Base-by-base conservation (phyloP, 92 coral and sea anemone species). In the Siderastrea radians region DNA sequence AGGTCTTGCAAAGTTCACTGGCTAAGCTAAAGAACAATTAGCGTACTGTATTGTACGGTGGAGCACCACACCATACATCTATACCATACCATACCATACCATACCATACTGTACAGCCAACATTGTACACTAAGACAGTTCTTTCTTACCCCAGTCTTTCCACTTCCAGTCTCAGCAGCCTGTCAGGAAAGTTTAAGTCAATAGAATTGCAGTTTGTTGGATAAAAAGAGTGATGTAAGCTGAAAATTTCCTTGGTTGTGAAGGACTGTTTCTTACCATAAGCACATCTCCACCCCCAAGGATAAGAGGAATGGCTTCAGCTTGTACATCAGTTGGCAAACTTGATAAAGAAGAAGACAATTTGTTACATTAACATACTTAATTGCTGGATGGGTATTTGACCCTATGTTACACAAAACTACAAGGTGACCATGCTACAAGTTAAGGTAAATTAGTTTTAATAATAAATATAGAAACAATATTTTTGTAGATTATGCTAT, bases 141-240 rank as follows among this genome's bases (percentile, higher is more conserved):
- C 44, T 26, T 5, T 81, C 98, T 71, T 94, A 97, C 99, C 78
- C 99, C 99, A 66, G 99, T 97, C 78, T 97, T 97, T 50, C 99
- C 99, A 92, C 99, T 95, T 19, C 99, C 99, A 50, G 99, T 97
- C 90, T 97, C 99, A 11, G 99, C 99, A 26, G 99, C 99, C 99
- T 97, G 69, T 46, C 74, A 74, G 55, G 47, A 66, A 74, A 58
- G 16, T 7, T 26, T 26, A 26, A 26, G 38, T 26, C 38, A 26
- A 26, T 26, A 26, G 38, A 26, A 26, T 26, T 26, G 38, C 38
- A 26, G 38, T 26, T 26, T 26, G 38, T 26, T 26, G 38, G 38
- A 26, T 26, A 26, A 26, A 26, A 26, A 26, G 38, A 26, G 19
- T 61, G 4, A 61, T 61, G 5, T 38, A 17, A 57, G 13, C 7